phyloP scores from a whole-genome alignment of 2,113 vertebrate species.

The Zosterops lateralis region DNA sequence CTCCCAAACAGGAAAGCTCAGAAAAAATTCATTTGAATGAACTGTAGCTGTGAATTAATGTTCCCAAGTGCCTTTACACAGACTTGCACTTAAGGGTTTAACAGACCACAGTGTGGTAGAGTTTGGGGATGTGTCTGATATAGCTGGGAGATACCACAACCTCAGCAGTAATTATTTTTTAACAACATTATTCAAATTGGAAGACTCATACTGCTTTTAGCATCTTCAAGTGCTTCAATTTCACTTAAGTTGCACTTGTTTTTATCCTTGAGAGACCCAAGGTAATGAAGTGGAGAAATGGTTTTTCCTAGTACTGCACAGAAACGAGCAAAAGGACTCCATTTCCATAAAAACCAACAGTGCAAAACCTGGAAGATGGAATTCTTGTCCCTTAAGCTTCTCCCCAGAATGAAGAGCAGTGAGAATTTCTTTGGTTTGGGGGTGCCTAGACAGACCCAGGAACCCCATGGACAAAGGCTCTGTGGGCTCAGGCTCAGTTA shows the following conservation, averaged over 20 bases:
- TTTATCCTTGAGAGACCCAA: not conserved
- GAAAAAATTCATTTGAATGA: conserved; percentile 30
- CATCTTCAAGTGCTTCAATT: not conserved
- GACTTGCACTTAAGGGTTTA: not conserved
- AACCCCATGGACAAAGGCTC: not conserved
- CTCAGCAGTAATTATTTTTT: not conserved
- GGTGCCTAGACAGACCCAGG: not conserved
- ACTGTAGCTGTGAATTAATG: not conserved
- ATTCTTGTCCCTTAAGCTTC: not conserved
- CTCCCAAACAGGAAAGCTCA: conserved; percentile 35
- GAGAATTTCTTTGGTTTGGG: not conserved
- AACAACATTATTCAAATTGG: not conserved
- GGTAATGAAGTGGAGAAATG: not conserved
- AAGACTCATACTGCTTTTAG: not conserved
- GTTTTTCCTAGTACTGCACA: not conserved
- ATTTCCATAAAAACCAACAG: not conserved
- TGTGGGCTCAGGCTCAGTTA: too few species aligned
- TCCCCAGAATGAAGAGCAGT: not conserved
- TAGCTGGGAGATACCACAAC: not conserved
- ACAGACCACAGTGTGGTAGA: not conserved
- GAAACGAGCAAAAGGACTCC: not conserved
- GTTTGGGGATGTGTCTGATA: not conserved
- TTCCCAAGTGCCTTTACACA: not conserved
- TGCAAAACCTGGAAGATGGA: not conserved
- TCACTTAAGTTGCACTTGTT: not conserved